Evolutionary conservation across 2,113 vertebrate genomes (phyloP), one percentile per base, ranked within the genome.

Genomic region (Casuarius casuarius): DNA sequence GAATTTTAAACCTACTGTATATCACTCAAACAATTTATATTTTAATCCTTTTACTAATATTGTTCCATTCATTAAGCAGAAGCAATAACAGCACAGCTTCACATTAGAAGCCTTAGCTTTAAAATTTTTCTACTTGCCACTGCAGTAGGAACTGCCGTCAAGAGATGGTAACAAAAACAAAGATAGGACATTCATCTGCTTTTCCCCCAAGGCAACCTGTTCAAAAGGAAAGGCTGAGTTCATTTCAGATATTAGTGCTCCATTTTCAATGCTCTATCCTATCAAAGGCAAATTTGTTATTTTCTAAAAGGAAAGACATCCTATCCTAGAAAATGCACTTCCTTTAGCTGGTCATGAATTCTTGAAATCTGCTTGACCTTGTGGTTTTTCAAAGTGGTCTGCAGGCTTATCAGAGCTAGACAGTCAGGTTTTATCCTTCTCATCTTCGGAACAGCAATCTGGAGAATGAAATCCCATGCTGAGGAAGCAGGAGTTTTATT

Each of bases 1-100:
- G 26, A 68, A 58, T 54, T 62, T 73, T 63, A 77, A 65, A 22
- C 33, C 9, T 35, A 0, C 0, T 42, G 15, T 7, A 6, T 63
- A 38, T 48, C 18, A 70, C 4, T 31, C 15, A 42, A 5, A 62
- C 25, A 23, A 48, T 29, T 68, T 40, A 31, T 35, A 35, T 58
- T 89, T 84, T 52, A 59, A 76, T 44, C n/a, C 12, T 72, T 79
- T 77, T 65, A 40, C 26, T n/a, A 68, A 2, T 89, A 52, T 65
- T 76, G 3, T 74, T 77, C n/a, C 8, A 68, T 44, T 65, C 33
- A 65, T 68, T 44, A 77, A 44, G 33, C 8, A 63, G 67, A 83
- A 80, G 26, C 42, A 68, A 31, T 18, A 58, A 51, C 35, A 79
- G 26, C n/a, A 65, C 56, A 42, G 22, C 15, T 62, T 71, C 72